These are phyloP conservation scores for Toxonevra muliebris DNA, from an alignment of 2,888 invertebrate genomes.

Conservation along the genomic window DNA sequence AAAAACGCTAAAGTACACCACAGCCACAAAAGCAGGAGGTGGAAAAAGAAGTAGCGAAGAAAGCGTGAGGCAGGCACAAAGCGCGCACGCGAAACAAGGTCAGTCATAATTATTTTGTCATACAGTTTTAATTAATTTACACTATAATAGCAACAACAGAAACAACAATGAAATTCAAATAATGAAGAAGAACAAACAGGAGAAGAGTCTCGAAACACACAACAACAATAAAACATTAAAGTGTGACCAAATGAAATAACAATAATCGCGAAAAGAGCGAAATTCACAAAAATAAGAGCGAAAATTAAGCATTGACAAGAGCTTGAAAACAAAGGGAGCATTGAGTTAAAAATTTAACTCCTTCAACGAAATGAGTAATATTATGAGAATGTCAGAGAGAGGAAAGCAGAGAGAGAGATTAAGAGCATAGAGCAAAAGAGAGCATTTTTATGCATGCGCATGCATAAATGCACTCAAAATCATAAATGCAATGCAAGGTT, in stretches of 20 bases:
- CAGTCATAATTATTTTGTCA: slow-evolving; percentile 53
- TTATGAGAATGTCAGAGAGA: too few species aligned
- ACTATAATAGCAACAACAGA: slow-evolving; percentile 10
- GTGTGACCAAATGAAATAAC: not conserved
- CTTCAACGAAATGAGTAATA: too few species aligned
- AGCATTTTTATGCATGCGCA: not conserved
- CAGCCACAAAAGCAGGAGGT: too few species aligned
- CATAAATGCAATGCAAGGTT: slow-evolving; percentile 2
- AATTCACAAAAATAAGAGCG: not conserved
- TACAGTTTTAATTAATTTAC: slow-evolving; percentile 58
- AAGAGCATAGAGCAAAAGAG: slow-evolving; percentile 1
- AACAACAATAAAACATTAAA: not conserved
- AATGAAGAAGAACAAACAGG: slow-evolving; percentile 41
- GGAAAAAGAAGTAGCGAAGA: too few species aligned
- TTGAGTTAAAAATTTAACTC: not conserved
- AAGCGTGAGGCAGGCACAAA: too few species aligned
- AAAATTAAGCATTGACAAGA: not conserved
- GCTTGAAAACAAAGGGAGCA: not conserved
- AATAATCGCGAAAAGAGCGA: not conserved
- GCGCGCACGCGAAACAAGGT: slow-evolving; percentile 50
- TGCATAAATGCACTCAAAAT: not conserved
- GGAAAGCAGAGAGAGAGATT: not conserved
- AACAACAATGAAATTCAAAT: slow-evolving; percentile 33
- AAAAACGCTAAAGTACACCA: too few species aligned
- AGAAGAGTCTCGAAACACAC: slow-evolving; percentile 17